Evolutionary conservation across 2,797 vertebrate species (phyloP).

Genomic region (Protonibea diacanthus): DNA sequence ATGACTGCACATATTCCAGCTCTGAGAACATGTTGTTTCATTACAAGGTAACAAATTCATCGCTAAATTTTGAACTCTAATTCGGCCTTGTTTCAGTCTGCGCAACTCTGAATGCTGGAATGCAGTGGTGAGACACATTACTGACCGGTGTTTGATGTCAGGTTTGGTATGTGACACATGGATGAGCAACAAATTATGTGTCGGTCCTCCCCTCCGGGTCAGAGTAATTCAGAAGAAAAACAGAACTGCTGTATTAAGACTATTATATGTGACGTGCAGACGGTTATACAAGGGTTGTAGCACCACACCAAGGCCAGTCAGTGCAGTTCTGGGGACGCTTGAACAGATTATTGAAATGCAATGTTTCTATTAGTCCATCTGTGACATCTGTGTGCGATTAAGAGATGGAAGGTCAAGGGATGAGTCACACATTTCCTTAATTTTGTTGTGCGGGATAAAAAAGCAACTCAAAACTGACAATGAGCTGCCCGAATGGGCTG

Average conservation of each 20-base stretch:
- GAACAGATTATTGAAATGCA: background rate
- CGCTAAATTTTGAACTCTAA: background rate
- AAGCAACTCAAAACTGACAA: background rate
- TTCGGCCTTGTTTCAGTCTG: background rate
- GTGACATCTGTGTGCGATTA: background rate
- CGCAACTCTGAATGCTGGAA: slow-evolving; percentile 12
- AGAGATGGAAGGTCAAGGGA: background rate
- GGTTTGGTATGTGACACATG: slow-evolving; percentile 66
- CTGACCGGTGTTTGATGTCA: slow-evolving; percentile 52
- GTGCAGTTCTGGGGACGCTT: background rate
- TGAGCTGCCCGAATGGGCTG: background rate
- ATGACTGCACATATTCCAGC: background rate
- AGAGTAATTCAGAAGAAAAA: slow-evolving; percentile 28
- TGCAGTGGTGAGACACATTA: slow-evolving; percentile 28
- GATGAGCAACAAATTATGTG: slow-evolving; percentile 55
- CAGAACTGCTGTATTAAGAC: background rate
- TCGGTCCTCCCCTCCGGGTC: slow-evolving; percentile 6
- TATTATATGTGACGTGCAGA: background rate
- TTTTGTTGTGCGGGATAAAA: background rate
- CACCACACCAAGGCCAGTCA: slow-evolving; percentile 2
- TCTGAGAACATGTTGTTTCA: too few species aligned
- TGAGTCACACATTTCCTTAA: background rate
- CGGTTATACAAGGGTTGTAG: background rate
- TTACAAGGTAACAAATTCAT: background rate
- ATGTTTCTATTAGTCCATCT: background rate